Conservation (phyloP, 2,888 invertebrate genomes). For the Pemphredon lugubris region DNA sequence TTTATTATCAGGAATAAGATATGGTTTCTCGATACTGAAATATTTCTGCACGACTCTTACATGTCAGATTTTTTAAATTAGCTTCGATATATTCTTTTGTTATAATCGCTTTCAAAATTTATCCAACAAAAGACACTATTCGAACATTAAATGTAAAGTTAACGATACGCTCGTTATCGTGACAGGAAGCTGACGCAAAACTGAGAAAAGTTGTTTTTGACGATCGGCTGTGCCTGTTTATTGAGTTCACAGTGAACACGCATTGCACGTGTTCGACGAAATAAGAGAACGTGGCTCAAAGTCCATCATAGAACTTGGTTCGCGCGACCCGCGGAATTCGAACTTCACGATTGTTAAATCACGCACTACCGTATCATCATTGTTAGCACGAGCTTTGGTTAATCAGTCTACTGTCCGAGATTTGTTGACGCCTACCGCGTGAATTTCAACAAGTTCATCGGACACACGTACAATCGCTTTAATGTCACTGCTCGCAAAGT, state of each 20-base stretch:
- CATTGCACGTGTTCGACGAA: not conserved
- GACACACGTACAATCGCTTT: not conserved
- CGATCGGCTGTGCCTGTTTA: constrained; percentile 34
- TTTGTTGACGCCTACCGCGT: not conserved
- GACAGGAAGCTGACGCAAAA: constrained; percentile 28
- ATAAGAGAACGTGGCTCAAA: constrained; percentile 19
- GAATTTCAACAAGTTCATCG: too few relatives aligned
- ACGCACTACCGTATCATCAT: not conserved
- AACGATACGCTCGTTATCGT: not conserved
- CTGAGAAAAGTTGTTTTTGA: constrained; percentile 32
- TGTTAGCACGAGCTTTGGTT: not conserved
- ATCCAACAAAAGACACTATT: not conserved
- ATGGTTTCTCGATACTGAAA: too few relatives aligned
- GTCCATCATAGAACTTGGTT: constrained; percentile 18
- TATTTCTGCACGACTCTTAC: too few relatives aligned
- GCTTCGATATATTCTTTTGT: too few relatives aligned
- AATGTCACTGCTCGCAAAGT: too few relatives aligned
- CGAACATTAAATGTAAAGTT: too few relatives aligned
- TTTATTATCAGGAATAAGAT: too few relatives aligned
- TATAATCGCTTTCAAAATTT: too few relatives aligned
- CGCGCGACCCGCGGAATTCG: not conserved
- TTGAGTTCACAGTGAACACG: constrained; percentile 5
- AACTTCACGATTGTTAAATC: constrained; percentile 14
- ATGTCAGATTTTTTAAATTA: too few relatives aligned
- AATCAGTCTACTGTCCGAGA: not conserved